phyloP scores from a whole-genome alignment of 92 coral and sea anemone species.

The Meandrina meandrites region DNA sequence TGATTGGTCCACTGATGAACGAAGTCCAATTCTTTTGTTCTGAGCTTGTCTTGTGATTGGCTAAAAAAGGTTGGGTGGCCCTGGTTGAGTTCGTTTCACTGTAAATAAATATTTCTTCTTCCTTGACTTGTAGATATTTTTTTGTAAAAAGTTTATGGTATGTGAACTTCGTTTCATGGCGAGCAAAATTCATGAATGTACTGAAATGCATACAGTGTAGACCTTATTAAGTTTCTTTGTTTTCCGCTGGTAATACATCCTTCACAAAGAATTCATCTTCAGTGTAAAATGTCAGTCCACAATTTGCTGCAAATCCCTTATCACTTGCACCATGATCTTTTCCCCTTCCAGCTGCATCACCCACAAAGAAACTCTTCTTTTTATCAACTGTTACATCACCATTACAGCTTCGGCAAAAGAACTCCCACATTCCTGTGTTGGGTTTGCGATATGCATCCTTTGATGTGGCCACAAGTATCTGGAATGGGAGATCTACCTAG shows the following conservation, averaged over 20 bases:
- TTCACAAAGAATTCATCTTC: constrained; percentile 63
- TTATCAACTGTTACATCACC: constrained; percentile 49
- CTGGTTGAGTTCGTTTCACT: not conserved
- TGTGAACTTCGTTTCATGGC: not conserved
- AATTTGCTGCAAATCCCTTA: constrained; percentile 65
- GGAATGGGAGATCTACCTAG: constrained; percentile 67
- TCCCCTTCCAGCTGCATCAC: constrained; percentile 76
- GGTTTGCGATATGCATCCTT: constrained; percentile 67
- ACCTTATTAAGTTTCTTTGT: not conserved
- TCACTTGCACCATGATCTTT: constrained; percentile 71
- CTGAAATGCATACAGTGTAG: not conserved
- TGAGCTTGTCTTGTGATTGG: too few species aligned
- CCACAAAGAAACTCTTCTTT: constrained; percentile 65
- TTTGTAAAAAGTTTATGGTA: not conserved
- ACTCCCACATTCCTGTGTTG: constrained; percentile 71
- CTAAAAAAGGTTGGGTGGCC: too few species aligned
- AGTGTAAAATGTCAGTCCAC: constrained; percentile 63
- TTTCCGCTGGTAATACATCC: not conserved
- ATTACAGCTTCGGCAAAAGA: constrained; percentile 47
- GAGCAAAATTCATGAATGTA: not conserved
- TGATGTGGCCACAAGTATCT: constrained; percentile 62
- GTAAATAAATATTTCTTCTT: not conserved
- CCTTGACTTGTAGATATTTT: not conserved
- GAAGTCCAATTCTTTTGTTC: too few species aligned
- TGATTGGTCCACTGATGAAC: too few species aligned